Base-by-base conservation (phyloP, 2,113 vertebrate species). In the Campylomormyrus tamandua region DNA sequence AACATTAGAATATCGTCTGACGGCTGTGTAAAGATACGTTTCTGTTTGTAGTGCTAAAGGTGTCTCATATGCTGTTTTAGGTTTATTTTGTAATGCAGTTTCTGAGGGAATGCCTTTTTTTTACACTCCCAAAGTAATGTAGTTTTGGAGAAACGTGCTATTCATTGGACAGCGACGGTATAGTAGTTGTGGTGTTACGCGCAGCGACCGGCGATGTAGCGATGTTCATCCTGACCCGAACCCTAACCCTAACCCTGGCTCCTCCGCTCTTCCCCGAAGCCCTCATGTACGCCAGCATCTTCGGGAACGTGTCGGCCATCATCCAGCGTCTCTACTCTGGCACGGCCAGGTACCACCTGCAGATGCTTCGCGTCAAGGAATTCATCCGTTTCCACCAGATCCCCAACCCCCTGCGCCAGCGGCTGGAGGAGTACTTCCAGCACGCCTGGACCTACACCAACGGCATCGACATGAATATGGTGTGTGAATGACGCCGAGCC, bases 401-500 rank as follows among this genome's bases (percentile, higher is more conserved):
- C 90, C 98, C 98, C 31, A 99, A 99, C 92, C 98, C 98, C 0
- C 95, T 99, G 93, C 94, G 98, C 62, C 98, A 99, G 92, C 93
- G 98, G 11, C 97, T 99, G 86, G 98, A 99, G 93, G 98, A 99
- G 62, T 99, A 99, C 91, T 99, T 99, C 95, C 98, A 99, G 90
- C 98, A 99, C 5, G 98, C 98, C 0, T 99, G 98, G 98, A 97
- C 97, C 19, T 99, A 99, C 95, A 99, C 98, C 91, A 99, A 99
- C 21, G 98, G 98, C 95, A 99, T 99, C 90, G 98, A 99, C 93
- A 98, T 99, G 98, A 99, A 99, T 94, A 99, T 98, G 98, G 98
- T 99, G 97, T 95, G 97, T 96, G 93, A 21, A 50, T 5, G 3
- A 35, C 11, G 1, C 11, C 46, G 2, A 8, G 13, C 46, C 3